Conservation (phyloP, 2,888 invertebrate species). For the Callosobruchus maculatus region DNA sequence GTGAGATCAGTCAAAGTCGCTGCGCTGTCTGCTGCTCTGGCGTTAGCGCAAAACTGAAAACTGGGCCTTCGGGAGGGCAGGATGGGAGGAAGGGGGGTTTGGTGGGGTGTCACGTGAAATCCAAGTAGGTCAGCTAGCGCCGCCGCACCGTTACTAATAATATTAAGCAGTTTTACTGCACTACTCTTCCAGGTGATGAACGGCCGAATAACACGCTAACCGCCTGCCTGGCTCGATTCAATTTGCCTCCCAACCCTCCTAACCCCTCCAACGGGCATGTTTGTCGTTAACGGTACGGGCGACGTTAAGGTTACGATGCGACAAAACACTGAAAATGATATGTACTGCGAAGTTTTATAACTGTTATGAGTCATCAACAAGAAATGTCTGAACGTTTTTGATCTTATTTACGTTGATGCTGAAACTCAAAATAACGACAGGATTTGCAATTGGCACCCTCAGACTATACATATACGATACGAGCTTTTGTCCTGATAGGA, state of each 20-base stretch:
- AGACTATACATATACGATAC: too few species aligned
- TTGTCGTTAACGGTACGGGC: background rate
- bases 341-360: too few species aligned
- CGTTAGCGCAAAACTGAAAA: background rate
- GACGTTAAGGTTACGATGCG: background rate
- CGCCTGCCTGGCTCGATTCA: background rate
- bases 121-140: conserved; percentile 22
- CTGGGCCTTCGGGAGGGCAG: background rate
- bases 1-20: too few species aligned
- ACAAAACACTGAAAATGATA: too few species aligned
- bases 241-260: background rate
- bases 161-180: conserved; percentile 28
- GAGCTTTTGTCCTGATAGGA: too few species aligned
- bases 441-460: too few species aligned
- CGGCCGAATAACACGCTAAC: conserved; percentile 23
- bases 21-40: background rate
- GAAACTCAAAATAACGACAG: too few species aligned
- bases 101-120: background rate
- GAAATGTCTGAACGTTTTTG: too few species aligned
- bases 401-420: too few species aligned
- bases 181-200: conserved; percentile 20
- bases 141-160: conserved; percentile 16
- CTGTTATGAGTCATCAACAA: too few species aligned
- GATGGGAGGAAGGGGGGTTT: too few species aligned
- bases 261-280: background rate